Conservation (phyloP, 2,113 vertebrate genomes). For the Nibea albiflora region DNA sequence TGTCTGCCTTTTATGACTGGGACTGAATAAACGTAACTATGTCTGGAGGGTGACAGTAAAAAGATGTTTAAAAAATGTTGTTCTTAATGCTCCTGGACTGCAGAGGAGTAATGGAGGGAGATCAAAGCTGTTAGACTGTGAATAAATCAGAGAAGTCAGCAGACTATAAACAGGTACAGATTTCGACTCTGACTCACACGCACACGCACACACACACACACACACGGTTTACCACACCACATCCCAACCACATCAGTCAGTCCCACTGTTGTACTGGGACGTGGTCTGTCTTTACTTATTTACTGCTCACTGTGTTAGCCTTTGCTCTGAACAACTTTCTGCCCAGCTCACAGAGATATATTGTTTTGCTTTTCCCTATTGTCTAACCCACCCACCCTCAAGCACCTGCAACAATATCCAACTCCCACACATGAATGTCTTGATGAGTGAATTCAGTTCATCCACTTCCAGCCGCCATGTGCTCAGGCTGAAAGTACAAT, state of each 20-base stretch:
- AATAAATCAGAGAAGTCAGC: constrained; percentile 48
- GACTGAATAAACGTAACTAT: not conserved
- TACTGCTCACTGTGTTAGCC: constrained; percentile 51
- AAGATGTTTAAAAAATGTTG: constrained; percentile 23
- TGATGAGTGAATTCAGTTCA: constrained; percentile 36
- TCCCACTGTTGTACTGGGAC: constrained; percentile 53
- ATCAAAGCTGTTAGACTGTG: constrained; percentile 35
- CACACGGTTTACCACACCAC: not conserved
- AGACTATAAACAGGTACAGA: constrained; percentile 27
- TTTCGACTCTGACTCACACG: not conserved
- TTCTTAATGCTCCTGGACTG: constrained; percentile 18
- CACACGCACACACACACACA: constrained; percentile 12
- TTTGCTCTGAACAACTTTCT: constrained; percentile 60
- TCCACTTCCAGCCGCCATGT: constrained; percentile 20
- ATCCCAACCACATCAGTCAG: constrained; percentile 44
- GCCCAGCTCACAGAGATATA: constrained; percentile 37
- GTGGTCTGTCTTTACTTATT: constrained; percentile 64
- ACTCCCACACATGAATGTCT: constrained; percentile 43
- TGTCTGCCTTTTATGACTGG: not conserved
- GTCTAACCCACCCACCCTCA: constrained; percentile 37
- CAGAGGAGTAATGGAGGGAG: constrained; percentile 22
- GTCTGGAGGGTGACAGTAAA: constrained; percentile 16
- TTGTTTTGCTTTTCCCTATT: constrained; percentile 51
- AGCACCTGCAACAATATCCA: constrained; percentile 51
- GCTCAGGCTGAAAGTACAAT: constrained; percentile 33